A percentile compares a stretch with the other conserved stretches of the same genome.
Evolutionary conservation across 2,888 invertebrate species (phyloP).

Genomic region (Drosophila engyochracea): DNA sequence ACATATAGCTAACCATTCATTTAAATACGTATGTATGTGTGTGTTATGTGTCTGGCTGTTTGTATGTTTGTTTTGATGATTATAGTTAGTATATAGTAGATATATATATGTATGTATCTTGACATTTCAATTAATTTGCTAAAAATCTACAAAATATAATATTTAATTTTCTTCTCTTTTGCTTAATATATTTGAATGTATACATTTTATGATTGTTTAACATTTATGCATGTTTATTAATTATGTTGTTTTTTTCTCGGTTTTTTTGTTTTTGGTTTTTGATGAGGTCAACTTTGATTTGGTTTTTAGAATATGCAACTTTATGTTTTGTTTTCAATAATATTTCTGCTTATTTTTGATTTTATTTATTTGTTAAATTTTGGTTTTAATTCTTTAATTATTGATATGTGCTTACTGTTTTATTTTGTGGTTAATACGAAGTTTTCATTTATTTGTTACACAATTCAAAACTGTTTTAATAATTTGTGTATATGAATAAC

Average conservation of each 20-base stretch:
- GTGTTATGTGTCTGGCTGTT: constrained; percentile 9
- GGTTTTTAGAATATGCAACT: constrained; percentile 65
- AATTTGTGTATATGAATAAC: constrained; percentile 38
- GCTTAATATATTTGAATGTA: constrained; percentile 39
- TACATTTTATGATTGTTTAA: constrained; percentile 62
- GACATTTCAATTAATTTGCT: constrained; percentile 68
- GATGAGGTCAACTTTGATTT: constrained; percentile 77
- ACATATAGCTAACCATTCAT: constrained; percentile 43
- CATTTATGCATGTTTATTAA: constrained; percentile 50
- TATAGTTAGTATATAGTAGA: constrained; percentile 52
- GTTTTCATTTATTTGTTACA: constrained; percentile 47
- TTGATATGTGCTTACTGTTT: constrained; percentile 76
- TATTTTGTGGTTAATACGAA: constrained; percentile 48
- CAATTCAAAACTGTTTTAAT: constrained; percentile 42
- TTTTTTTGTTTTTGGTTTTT: constrained; percentile 56
- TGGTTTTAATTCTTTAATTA: constrained; percentile 35
- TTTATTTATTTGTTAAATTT: constrained; percentile 16
- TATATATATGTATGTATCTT: constrained; percentile 44
- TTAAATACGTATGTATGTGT: constrained; percentile 24
- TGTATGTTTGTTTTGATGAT: constrained; percentile 26
- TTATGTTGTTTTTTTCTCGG: constrained; percentile 34
- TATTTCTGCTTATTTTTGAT: constrained; percentile 17
- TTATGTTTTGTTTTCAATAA: constrained; percentile 47
- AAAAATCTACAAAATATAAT: constrained; percentile 80
- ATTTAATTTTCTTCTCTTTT: constrained; percentile 51